Evolutionary conservation across 2,888 invertebrate genomes (phyloP).

Genomic region (Heliconius erato): DNA sequence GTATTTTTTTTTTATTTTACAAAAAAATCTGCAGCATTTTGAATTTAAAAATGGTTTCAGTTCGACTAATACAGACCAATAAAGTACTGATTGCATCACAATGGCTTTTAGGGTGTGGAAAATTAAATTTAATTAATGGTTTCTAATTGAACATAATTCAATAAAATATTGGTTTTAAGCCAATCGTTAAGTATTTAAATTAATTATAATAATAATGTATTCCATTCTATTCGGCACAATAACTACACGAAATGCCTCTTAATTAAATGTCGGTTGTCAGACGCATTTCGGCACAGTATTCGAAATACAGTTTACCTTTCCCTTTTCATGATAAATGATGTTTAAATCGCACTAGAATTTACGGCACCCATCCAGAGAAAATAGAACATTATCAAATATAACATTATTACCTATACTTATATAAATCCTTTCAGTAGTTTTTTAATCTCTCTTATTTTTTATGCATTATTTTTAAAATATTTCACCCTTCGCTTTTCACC

Average conservation of each 20-base stretch:
- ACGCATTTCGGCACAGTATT: neutral
- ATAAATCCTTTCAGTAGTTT: neutral
- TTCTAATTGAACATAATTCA: no score
- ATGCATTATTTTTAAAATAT: no score
- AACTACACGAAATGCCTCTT: neutral
- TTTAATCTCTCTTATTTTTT: neutral
- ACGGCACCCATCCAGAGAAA: neutral
- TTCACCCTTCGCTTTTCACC: no score
- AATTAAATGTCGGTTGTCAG: conserved; percentile 17
- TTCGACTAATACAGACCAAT: no score
- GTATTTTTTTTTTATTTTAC: neutral
- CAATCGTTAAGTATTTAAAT: neutral
- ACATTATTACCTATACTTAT: neutral
- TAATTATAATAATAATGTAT: neutral
- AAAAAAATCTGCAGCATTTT: no score
- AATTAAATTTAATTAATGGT: no score
- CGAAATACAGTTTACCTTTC: neutral
- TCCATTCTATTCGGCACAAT: neutral
- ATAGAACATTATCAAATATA: neutral
- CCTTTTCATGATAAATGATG: neutral
- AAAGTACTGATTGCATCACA: no score
- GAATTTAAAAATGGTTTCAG: no score
- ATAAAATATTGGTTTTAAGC: neutral
- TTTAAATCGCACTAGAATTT: neutral
- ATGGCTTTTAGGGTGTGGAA: no score